A percentile compares a stretch with the other conserved stretches of the same genome.
Evolutionary conservation across 2,888 invertebrate species (phyloP).

Genomic region (Hyposoter dolosus): DNA sequence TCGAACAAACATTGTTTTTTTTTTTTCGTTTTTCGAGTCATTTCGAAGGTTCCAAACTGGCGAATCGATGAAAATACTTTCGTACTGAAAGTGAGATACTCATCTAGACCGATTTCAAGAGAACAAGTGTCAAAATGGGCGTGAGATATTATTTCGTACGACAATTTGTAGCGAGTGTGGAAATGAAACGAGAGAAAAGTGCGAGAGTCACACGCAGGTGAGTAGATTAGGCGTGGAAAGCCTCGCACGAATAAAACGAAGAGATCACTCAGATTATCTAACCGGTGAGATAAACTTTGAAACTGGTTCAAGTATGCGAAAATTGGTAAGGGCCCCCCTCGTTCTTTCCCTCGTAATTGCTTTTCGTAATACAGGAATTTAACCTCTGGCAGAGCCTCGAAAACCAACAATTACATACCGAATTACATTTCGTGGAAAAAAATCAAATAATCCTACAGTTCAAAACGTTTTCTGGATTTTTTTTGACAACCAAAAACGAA

Average conservation of each 20-base stretch:
- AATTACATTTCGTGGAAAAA: conserved; percentile 27
- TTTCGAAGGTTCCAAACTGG: not conserved
- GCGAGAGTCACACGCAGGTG: not conserved
- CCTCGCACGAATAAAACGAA: not conserved
- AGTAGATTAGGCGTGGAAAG: conserved; percentile 12
- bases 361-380: conserved; percentile 47
- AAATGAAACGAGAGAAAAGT: conserved; percentile 62
- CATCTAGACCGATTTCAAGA: not conserved
- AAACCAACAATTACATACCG: conserved; percentile 20
- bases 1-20: not conserved
- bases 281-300: conserved; percentile 20
- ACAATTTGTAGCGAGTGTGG: conserved; percentile 21
- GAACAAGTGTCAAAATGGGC: not conserved
- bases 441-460: not conserved
- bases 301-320: conserved; percentile 56
- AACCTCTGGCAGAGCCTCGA: conserved; percentile 29
- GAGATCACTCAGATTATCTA: conserved; percentile 17
- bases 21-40: not conserved
- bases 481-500: not conserved
- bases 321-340: conserved; percentile 28
- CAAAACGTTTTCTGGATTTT: not conserved
- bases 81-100: not conserved
- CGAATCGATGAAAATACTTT: not conserved
- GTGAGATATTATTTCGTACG: conserved; percentile 15
- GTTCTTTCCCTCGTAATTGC: conserved; percentile 26